Percentiles rank a stretch among this genome's conserved stretches.
These are phyloP conservation scores for Knipowitschia caucasica DNA, from an alignment of 2,797 vertebrate genomes.

Conservation along the genomic window DNA sequence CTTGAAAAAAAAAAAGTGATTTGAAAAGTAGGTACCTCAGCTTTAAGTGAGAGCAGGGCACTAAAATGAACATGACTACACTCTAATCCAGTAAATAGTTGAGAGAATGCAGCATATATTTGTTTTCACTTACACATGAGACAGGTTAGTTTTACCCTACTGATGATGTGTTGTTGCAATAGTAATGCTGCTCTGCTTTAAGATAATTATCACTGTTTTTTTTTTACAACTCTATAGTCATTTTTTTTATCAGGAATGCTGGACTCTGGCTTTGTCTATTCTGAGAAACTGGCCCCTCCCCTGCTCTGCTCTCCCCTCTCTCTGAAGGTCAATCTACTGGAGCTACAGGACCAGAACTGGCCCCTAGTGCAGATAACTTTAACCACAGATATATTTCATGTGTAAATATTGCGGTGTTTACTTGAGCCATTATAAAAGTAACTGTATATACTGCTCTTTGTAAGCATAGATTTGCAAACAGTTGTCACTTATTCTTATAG, in stretches of 20 bases:
- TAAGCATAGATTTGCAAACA: not conserved
- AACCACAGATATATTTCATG: constrained; percentile 8
- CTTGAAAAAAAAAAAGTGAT: too few relatives aligned
- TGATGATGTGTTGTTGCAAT: too few relatives aligned
- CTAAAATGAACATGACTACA: too few relatives aligned
- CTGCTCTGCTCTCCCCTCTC: constrained; percentile 62
- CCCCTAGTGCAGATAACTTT: constrained; percentile 37
- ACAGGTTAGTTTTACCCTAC: too few relatives aligned
- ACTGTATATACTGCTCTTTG: not conserved
- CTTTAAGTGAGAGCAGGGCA: too few relatives aligned
- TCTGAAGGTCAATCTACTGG: constrained; percentile 76
- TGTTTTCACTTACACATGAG: too few relatives aligned
- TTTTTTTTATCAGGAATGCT: constrained; percentile 65
- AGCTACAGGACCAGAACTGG: constrained; percentile 45
- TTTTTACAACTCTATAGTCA: constrained; percentile 43
- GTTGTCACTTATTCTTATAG: constrained; percentile 2
- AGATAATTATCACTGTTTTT: too few relatives aligned
- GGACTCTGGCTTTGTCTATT: constrained; percentile 79
- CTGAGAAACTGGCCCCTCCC: constrained; percentile 65
- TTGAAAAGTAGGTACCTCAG: too few relatives aligned
- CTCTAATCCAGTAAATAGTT: too few relatives aligned
- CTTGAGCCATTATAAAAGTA: not conserved
- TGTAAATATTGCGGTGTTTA: not conserved
- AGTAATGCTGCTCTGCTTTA: too few relatives aligned
- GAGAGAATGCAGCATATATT: too few relatives aligned